These are phyloP conservation scores for Rhinophrynus dorsalis DNA, from an alignment of 2,797 vertebrate species.

Conservation along the genomic window DNA sequence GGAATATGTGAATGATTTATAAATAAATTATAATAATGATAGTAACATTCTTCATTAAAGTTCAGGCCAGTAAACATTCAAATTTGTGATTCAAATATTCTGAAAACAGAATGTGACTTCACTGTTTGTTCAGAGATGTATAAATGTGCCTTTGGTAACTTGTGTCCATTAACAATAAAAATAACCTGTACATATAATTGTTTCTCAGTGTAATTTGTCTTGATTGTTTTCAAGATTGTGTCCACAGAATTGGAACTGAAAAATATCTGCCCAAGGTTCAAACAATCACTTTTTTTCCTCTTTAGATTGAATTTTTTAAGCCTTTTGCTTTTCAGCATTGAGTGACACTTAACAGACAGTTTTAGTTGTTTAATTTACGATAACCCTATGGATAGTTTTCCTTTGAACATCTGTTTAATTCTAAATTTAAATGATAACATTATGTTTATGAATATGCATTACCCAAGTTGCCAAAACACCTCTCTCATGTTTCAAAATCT, in stretches of 20 bases:
- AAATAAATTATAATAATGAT: too few relatives aligned
- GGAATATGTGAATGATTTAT: too few relatives aligned
- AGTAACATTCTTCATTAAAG: too few relatives aligned
- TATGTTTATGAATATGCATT: conserved; percentile 21
- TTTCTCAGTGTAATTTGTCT: too few relatives aligned
- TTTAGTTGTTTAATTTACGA: conserved; percentile 22
- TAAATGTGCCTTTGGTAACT: too few relatives aligned
- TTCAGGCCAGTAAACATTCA: too few relatives aligned
- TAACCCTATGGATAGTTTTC: background rate
- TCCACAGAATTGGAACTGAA: background rate
- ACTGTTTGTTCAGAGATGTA: too few relatives aligned
- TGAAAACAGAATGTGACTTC: too few relatives aligned
- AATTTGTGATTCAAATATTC: too few relatives aligned
- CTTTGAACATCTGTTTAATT: conserved; percentile 31
- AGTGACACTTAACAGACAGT: conserved; percentile 7
- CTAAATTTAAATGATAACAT: conserved; percentile 25
- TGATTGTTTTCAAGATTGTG: background rate
- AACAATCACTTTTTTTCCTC: background rate
- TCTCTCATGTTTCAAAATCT: conserved; percentile 14
- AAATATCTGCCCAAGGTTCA: background rate
- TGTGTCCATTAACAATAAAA: too few relatives aligned
- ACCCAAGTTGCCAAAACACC: conserved; percentile 21
- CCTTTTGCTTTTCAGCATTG: background rate
- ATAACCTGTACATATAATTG: too few relatives aligned
- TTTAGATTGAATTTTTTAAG: background rate